A percentile compares a stretch with the other conserved stretches of the same genome.
Conservation (phyloP, 35 echinoderm and acorn worm genomes). For the Lytechinus variegatus region DNA sequence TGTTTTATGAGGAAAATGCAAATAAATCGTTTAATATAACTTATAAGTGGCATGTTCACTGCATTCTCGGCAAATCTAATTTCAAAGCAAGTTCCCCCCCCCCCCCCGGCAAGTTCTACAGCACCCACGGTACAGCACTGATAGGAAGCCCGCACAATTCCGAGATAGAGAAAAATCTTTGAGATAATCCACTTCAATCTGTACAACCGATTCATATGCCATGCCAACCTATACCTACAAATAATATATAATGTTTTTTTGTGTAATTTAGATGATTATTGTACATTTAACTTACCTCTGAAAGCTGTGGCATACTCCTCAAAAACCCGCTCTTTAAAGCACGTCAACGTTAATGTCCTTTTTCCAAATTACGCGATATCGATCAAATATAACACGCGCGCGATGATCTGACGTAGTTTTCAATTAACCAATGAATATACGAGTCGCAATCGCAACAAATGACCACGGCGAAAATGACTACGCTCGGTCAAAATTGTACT, state of each 20-base stretch:
- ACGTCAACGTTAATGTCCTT: constrained; percentile 19
- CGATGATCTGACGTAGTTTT: not conserved
- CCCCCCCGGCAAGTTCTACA: no score
- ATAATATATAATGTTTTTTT: constrained; percentile 4
- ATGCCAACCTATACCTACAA: not conserved
- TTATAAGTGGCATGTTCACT: no score
- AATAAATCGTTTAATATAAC: no score
- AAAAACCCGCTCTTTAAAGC: constrained; percentile 12
- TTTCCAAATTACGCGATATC: constrained; percentile 30
- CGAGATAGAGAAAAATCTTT: not conserved
- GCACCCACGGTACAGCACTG: no score
- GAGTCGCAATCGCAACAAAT: no score
- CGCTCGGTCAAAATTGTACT: no score
- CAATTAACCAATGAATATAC: not conserved
- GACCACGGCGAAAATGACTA: no score
- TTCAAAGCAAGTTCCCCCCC: no score
- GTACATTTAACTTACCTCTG: constrained; percentile 14
- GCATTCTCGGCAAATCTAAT: no score
- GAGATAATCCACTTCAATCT: constrained; percentile 17
- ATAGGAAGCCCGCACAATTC: not conserved
- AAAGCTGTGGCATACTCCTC: constrained; percentile 4
- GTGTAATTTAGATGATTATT: constrained; percentile 19
- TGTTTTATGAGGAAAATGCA: no score
- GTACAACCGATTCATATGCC: constrained; percentile 3
- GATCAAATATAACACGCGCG: not conserved